Evolutionary conservation across 2,888 invertebrate species (phyloP), one percentile per base, ranked within the genome.

Genomic region (Leucoptera coffeella): DNA sequence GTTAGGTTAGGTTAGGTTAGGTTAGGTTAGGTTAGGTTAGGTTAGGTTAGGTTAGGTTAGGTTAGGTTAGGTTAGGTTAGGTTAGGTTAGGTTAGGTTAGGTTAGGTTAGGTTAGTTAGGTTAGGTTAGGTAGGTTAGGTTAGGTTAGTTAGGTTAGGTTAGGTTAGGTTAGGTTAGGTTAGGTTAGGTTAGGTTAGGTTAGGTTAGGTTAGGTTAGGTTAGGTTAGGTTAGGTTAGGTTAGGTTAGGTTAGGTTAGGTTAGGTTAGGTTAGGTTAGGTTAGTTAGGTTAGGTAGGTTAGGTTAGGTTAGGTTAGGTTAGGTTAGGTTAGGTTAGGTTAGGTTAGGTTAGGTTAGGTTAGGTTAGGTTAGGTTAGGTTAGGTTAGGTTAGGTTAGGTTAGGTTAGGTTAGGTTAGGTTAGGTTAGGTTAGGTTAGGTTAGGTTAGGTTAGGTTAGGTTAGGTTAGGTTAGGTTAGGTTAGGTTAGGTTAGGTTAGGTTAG

Each of bases 161-260:
- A 38, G 36, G 36, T 36, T 38, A 38, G 36, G 34, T 35, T 35
- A 36, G 37, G 35, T 37, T 38, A 35, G 35, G 35, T 35, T 37
- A 36, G 36, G 37, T 35, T 36, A 36, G 37, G 35, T 33, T 32
- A 31, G 31, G 30, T 31, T 30, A 33, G 31, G 33, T 32, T 32
- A 29, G 30, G 32, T 30, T 31, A 33, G 31, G 31, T 31, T 32
- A 30, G 28, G 30, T 30, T 29, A 30, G 26, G 30, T 28, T 30
- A 23, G 23, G 28, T 28, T 28, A 28, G 28, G 28, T n/a, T 34
- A 32, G 32, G 31, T 32, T 34, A 32, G 33, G 33, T 33, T 30
- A 34, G 32, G 30, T 32, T 32, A 36, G 34, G 34, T 33, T 33
- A 34, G 33, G 34, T 32, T 32, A 34, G 33, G 34, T 28, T 28